Evolutionary conservation across 2,113 vertebrate genomes (phyloP), one percentile per base, ranked within the genome.

Genomic region (Fukomys damarensis): DNA sequence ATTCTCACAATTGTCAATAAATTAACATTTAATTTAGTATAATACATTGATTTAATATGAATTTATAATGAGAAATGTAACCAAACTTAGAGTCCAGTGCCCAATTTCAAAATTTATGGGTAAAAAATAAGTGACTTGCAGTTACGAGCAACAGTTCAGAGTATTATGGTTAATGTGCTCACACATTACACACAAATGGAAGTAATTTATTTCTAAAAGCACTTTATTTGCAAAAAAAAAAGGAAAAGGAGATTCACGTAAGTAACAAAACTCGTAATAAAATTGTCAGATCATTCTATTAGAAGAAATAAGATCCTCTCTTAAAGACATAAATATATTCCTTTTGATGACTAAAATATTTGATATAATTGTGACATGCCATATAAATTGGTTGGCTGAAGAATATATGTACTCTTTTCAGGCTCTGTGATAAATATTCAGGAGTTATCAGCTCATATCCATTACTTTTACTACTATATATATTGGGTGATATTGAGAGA

Each of bases 131-230:
- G 76, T 88, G 94, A 92, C 66, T 94, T 52, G 11, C 19, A 58
- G 70, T 52, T n/a, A 68, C 59, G 66, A 96, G 95, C 59, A 92
- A 88, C 93, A 89, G 70, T 86, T 89, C 91, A 95, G 56, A 63
- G 32, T 65, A 77, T 22, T 83, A 61, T 41, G 83, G 52, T 68
- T 96, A 80, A 95, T 70, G 72, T 85, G 68, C 56, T 91, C 86
- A 92, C 93, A 89, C n/a, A 84, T 97, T 93, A 95, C 19, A 58
- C 86, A 65, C 35, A 92, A 92, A 93, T 72, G 85, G 93, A 91
- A 97, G 85, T 58, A 93, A 96, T 97, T 97, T 95, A 92, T 96
- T 96, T 97, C 74, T 85, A 94, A 98, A 94, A 95, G 66, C 83
- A 91, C 56, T 96, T 98, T 89, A 95, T 96, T 94, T 91, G 66